Conservation (phyloP, 1,140 invertebrate species). For the Procambarus virginalis region DNA sequence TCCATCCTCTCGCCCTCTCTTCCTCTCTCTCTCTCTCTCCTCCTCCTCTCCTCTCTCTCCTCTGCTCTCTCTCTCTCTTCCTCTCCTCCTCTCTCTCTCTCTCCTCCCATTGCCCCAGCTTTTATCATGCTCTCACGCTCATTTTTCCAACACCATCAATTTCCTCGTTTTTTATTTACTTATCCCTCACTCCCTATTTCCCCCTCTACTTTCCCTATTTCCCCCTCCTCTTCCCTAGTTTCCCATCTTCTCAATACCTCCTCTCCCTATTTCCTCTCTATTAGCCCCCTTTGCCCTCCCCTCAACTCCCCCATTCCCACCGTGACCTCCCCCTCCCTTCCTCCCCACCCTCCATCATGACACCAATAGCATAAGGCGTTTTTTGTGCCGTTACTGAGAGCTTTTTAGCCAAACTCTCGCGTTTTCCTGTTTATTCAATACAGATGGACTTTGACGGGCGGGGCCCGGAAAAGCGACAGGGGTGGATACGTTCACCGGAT, state of each 20-base stretch:
- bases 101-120: too few relatives aligned
- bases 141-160: too few relatives aligned
- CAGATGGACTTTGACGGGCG: conserved; percentile 51
- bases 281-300: not conserved
- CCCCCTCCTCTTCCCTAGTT: too few relatives aligned
- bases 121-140: too few relatives aligned
- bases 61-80: not conserved
- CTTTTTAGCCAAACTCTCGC: conserved; percentile 21
- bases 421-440: conserved; percentile 54
- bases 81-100: not conserved
- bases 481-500: too few relatives aligned
- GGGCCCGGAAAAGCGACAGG: conserved; percentile 1
- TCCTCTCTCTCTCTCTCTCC: not conserved
- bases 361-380: not conserved
- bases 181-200: too few relatives aligned
- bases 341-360: not conserved
- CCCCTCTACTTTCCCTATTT: too few relatives aligned
- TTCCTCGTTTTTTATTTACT: too few relatives aligned
- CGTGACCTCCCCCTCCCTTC: not conserved
- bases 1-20: not conserved
- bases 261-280: too few relatives aligned
- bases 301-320: too few relatives aligned
- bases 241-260: too few relatives aligned
- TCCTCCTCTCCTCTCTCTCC: not conserved
- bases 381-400: not conserved